A percentile compares a stretch with the other conserved stretches of the same genome.
phyloP scores from a whole-genome alignment of 2,797 vertebrate species.

The Hoplostethus atlanticus region DNA sequence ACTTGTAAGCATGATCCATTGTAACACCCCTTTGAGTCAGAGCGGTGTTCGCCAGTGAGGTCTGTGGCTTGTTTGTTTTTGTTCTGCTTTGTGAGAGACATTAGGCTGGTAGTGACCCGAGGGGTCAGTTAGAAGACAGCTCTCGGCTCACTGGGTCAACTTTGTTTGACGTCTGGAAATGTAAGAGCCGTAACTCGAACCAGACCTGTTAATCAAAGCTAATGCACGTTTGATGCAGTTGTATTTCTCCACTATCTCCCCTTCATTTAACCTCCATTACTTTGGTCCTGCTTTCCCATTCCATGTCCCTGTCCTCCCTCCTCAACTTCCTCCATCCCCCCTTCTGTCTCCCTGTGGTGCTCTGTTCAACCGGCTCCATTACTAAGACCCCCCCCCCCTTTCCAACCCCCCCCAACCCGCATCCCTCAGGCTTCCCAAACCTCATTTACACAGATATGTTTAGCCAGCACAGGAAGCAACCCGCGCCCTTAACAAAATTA shows the following conservation, averaged over 20 bases:
- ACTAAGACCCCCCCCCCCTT: slow-evolving; percentile 42
- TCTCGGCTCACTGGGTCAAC: slow-evolving; percentile 70
- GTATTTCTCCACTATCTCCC: slow-evolving; percentile 72
- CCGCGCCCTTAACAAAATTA: slow-evolving; percentile 84
- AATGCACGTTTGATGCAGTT: slow-evolving; percentile 74
- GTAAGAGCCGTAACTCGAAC: slow-evolving; percentile 76
- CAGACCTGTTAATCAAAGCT: slow-evolving; percentile 74
- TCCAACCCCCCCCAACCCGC: slow-evolving; percentile 11
- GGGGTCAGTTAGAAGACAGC: slow-evolving; percentile 73
- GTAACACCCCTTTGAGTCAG: slow-evolving; percentile 43
- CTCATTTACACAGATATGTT: slow-evolving; percentile 86
- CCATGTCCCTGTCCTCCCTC: slow-evolving; percentile 61
- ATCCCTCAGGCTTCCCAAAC: slow-evolving; percentile 81
- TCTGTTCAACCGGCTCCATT: slow-evolving; percentile 73
- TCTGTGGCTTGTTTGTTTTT: slow-evolving; percentile 73
- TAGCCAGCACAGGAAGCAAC: slow-evolving; percentile 85
- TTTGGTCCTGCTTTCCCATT: slow-evolving; percentile 71
- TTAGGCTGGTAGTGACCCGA: slow-evolving; percentile 67
- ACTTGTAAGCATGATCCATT: slow-evolving; percentile 19
- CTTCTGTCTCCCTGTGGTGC: slow-evolving; percentile 55
- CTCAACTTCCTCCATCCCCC: slow-evolving; percentile 11
- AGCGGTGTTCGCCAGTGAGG: slow-evolving; percentile 38
- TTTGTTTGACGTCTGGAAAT: slow-evolving; percentile 81
- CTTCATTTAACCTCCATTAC: slow-evolving; percentile 79
- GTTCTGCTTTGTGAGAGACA: slow-evolving; percentile 75